Percentiles rank a stretch among this genome's conserved stretches.
These are phyloP conservation scores for Agrotis segetum DNA, from an alignment of 2,888 invertebrate species.

Conservation along the genomic window DNA sequence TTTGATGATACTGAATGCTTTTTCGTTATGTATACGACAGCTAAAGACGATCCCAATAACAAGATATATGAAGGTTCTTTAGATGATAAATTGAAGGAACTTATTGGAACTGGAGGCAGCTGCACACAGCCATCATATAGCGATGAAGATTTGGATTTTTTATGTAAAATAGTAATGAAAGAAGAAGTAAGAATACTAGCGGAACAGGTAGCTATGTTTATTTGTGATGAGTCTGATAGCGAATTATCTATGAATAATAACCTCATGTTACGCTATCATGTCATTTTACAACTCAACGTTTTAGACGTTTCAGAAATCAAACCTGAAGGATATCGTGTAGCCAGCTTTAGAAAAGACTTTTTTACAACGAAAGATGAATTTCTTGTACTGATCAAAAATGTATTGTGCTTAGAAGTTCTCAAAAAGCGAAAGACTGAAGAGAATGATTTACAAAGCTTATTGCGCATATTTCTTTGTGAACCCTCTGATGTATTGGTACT, in stretches of 20 bases:
- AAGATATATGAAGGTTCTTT: not conserved
- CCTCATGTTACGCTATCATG: constrained; percentile 45
- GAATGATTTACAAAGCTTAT: not conserved
- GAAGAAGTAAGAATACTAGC: constrained; percentile 39
- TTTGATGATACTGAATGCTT: constrained; percentile 43
- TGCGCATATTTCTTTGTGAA: constrained; percentile 5
- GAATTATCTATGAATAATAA: constrained; percentile 48
- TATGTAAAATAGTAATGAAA: constrained; percentile 36
- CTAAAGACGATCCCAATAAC: constrained; percentile 31
- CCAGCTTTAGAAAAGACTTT: constrained; percentile 32
- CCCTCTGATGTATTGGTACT: constrained; percentile 7
- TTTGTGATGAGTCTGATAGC: constrained; percentile 10
- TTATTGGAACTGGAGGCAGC: constrained; percentile 44
- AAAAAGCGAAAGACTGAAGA: too few species aligned
- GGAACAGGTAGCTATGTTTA: constrained; percentile 26
- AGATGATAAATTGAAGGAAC: constrained; percentile 22
- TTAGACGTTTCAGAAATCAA: too few species aligned
- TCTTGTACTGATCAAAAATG: too few species aligned
- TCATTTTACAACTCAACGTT: not conserved
- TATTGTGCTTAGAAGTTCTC: too few species aligned
- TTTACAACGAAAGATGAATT: constrained; percentile 36
- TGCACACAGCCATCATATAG: constrained; percentile 20
- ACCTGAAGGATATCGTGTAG: too few species aligned
- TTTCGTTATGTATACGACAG: constrained; percentile 56
- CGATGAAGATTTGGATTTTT: constrained; percentile 34